Percentiles rank a stretch among this genome's conserved stretches.
phyloP scores from a whole-genome alignment of 2,888 invertebrate species.

The Cepaea hortensis region DNA sequence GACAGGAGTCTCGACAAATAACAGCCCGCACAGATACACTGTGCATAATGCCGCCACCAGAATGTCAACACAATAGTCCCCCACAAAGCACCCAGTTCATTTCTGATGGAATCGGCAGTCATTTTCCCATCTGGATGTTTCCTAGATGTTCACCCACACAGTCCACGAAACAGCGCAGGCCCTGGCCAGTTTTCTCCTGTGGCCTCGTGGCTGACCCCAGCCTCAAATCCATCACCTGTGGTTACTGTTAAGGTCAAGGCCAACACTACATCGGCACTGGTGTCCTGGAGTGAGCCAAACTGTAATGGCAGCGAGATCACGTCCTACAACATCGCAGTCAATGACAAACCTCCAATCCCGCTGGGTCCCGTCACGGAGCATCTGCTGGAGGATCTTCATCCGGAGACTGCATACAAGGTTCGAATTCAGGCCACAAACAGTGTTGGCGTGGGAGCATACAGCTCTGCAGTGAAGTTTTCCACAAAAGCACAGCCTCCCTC shows the following conservation, averaged over 20 bases:
- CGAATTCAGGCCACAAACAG: conserved; percentile 91
- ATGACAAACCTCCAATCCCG: conserved; percentile 66
- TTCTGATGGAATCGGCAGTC: no score
- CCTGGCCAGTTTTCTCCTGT: conserved; percentile 84
- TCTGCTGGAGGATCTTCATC: conserved; percentile 83
- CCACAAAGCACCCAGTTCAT: no score
- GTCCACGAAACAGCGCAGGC: conserved; percentile 92
- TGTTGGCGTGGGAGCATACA: conserved; percentile 87
- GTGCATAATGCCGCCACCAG: no score
- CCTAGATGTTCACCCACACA: no score
- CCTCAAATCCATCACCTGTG: conserved; percentile 87
- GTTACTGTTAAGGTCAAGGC: conserved; percentile 77
- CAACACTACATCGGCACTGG: conserved; percentile 80
- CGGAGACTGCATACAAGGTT: conserved; percentile 88
- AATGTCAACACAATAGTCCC: no score
- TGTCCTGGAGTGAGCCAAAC: conserved; percentile 86
- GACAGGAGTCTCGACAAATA: no score
- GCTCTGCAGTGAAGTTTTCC: conserved; percentile 83
- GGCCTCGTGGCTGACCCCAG: conserved; percentile 84
- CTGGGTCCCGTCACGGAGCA: conserved; percentile 76
- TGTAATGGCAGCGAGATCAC: conserved; percentile 86
- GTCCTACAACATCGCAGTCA: conserved; percentile 86
- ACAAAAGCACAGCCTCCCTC: conserved; percentile 89
- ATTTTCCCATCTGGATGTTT: no score
- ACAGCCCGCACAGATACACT: no score